These are phyloP conservation scores for Tetraneura akinire DNA, from an alignment of 1,140 invertebrate species.

Conservation along the genomic window DNA sequence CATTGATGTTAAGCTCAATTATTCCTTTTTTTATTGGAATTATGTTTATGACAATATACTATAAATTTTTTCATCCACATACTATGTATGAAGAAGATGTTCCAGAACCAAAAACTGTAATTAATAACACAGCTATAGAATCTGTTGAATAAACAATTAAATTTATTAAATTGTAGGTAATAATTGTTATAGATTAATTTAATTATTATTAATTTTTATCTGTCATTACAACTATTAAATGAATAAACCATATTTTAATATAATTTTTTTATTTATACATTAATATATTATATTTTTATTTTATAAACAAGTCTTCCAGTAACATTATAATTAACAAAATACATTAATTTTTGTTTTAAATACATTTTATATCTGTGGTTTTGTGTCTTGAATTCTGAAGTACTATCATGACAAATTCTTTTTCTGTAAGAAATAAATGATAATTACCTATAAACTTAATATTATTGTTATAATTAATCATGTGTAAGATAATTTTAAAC, in stretches of 20 bases:
- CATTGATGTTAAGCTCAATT: constrained; percentile 53
- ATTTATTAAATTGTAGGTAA: background rate
- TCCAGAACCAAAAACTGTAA: background rate
- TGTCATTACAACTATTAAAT: no score
- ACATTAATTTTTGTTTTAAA: background rate
- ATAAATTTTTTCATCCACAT: constrained; percentile 61
- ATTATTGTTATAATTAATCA: background rate
- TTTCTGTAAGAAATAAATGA: constrained; percentile 8
- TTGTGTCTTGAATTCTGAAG: background rate
- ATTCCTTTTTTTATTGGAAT: constrained; percentile 60
- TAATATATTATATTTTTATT: background rate
- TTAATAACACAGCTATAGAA: background rate
- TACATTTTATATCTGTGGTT: background rate
- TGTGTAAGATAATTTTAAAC: background rate
- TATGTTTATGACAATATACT: constrained; percentile 61
- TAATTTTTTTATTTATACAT: background rate
- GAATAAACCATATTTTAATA: background rate
- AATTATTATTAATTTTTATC: background rate
- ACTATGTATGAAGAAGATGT: constrained; percentile 3
- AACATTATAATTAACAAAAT: background rate
- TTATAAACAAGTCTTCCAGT: background rate
- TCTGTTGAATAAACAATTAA: no score
- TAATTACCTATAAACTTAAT: background rate
- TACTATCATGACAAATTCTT: constrained; percentile 28
- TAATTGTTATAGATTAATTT: background rate